Base-by-base conservation (phyloP, 2,113 vertebrate genomes). In the Stegastes partitus region DNA sequence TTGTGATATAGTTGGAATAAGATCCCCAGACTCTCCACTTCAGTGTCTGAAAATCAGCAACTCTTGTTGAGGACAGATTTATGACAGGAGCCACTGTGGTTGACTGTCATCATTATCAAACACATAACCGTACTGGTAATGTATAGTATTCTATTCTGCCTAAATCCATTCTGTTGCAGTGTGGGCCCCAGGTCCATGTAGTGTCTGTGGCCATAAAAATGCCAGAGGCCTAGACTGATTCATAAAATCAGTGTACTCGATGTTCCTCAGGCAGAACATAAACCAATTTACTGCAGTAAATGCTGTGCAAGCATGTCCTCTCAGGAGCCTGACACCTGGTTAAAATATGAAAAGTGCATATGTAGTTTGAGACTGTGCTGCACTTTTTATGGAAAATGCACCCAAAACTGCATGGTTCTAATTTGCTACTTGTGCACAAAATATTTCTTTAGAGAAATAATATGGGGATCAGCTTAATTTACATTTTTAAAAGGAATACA, bases 41-140 rank as follows among this genome's bases (percentile, higher is more conserved):
- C 25, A 55, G 44, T 5, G 61, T 39, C 10, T 72, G 68, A 68
- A 39, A 50, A 69, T 77, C 34, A 68, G 49, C 31, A 9, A 55
- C 34, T 21, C 18, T 26, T 62, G 49, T 23, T 11, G 2, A 55
- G 45, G 71, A 47, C 21, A 50, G 16, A 14, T 3, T n/a, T 54
- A 66, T 26, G 2, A 53, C 19, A 19, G 31, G 6, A 34, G 3
- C 6, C 56, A 11, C 2, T 54, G 47, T 11, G 47, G 76, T 31
- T 23, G 22, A n/a, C 54, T 25, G 16, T 23, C 37, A 61, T 28
- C 2, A 21, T 66, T 22, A 58, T 37, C 12, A n/a, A 66, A 6
- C 19, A n/a, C 4, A 2, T 25, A 21, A 51, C 6, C 7, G 1
- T 15, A 61, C 14, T 56, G 14, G 1, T 39, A 64, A 44, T 54